Percentiles rank a stretch among this genome's conserved stretches.
These are phyloP conservation scores for Tetramorium simillimum DNA, from an alignment of 1,140 invertebrate species.

Conservation along the genomic window DNA sequence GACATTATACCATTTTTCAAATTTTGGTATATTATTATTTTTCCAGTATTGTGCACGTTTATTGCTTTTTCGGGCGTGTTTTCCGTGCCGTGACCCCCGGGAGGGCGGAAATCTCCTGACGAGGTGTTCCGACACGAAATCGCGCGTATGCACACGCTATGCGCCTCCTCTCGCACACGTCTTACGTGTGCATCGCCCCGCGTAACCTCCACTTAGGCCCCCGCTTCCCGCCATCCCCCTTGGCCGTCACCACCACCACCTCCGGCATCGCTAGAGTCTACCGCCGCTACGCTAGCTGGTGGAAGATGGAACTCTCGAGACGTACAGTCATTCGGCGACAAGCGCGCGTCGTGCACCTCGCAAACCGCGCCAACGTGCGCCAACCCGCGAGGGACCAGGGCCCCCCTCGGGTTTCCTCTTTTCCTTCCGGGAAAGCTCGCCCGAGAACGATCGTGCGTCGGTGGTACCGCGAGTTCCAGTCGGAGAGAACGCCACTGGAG, in stretches of 20 bases:
- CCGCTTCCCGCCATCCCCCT: neutral
- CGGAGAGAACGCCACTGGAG: neutral
- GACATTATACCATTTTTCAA: too few species aligned
- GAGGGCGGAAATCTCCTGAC: neutral
- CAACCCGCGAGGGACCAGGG: neutral
- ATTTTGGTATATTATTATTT: too few species aligned
- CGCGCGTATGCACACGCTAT: conserved; percentile 55
- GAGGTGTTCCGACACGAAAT: conserved; percentile 3
- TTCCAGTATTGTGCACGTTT: too few species aligned
- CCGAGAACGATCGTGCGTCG: neutral
- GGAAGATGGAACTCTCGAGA: conserved; percentile 70
- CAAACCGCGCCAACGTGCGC: conserved; percentile 2
- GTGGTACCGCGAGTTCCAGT: neutral
- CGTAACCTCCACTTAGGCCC: conserved; percentile 27
- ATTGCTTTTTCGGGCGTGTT: too few species aligned
- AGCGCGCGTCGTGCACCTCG: conserved; percentile 54
- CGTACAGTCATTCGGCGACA: conserved; percentile 81
- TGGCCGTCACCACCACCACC: conserved; percentile 15
- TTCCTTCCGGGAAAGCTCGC: neutral
- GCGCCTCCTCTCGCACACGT: neutral
- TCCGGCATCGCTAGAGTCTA: conserved; percentile 3
- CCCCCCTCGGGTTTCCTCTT: neutral
- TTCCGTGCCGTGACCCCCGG: neutral
- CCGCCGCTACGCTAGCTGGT: conserved; percentile 72
- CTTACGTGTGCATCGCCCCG: conserved; percentile 31